Conservation (phyloP, 2,113 vertebrate species). For the Meriones unguiculatus region DNA sequence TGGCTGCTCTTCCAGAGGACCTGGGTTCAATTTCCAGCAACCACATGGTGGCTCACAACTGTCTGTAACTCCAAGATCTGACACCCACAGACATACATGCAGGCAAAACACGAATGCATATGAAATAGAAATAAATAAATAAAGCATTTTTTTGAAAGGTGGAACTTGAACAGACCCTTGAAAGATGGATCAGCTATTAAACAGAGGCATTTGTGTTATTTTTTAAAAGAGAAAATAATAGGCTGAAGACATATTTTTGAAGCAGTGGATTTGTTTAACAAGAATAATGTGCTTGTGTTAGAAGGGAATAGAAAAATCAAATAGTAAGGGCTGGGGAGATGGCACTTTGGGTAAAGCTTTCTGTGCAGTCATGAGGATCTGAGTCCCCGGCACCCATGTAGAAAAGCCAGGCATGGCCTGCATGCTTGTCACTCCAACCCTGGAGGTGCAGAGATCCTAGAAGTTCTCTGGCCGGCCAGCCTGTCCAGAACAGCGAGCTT, state of each 20-base stretch:
- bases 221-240: conserved; percentile 1
- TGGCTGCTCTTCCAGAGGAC: no score
- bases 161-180: background rate
- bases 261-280: background rate
- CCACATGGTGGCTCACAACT: no score
- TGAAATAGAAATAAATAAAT: no score
- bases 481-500: background rate
- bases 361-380: background rate
- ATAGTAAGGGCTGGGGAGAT: background rate
- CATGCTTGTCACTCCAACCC: background rate
- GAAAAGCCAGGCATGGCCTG: background rate
- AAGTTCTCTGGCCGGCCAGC: background rate
- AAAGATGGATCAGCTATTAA: background rate
- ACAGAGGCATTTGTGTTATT: background rate
- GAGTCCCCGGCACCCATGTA: background rate
- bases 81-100: no score
- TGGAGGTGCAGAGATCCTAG: background rate
- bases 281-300: background rate
- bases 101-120: no score
- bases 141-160: background rate
- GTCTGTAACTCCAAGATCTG: no score
- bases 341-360: background rate
- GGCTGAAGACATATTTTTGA: conserved; percentile 2
- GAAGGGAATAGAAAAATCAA: background rate
- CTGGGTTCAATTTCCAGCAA: no score